These are phyloP conservation scores for Catharus ustulatus DNA, from an alignment of 2,797 vertebrate species.

Conservation along the genomic window DNA sequence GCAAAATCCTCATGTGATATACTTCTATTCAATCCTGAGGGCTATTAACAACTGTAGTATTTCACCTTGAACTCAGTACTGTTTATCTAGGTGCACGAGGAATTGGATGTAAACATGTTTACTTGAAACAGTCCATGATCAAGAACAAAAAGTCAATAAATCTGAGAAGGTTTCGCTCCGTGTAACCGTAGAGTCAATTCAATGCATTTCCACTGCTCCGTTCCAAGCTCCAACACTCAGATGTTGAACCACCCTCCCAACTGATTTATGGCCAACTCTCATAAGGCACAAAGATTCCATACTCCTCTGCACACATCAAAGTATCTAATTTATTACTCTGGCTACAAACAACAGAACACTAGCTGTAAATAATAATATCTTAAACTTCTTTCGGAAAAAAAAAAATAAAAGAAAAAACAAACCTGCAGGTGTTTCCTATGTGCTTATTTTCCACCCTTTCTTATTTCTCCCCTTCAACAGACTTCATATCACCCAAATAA, in stretches of 20 bases:
- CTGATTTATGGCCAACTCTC: constrained; percentile 40
- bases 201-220: constrained; percentile 25
- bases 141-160: constrained; percentile 71
- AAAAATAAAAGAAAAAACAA: neutral
- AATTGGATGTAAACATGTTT: constrained; percentile 65
- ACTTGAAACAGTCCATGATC: constrained; percentile 60
- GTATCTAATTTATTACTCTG: constrained; percentile 58
- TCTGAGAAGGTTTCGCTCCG: constrained; percentile 51
- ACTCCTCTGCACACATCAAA: constrained; percentile 67
- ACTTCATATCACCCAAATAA: neutral
- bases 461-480: neutral
- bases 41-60: constrained; percentile 14
- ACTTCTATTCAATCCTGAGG: constrained; percentile 29
- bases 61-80: constrained; percentile 51
- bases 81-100: constrained; percentile 60
- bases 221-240: constrained; percentile 30
- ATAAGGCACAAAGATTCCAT: constrained; percentile 61
- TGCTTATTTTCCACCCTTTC: neutral
- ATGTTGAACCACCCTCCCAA: constrained; percentile 19
- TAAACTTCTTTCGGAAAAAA: neutral
- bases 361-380: constrained; percentile 59
- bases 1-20: neutral
- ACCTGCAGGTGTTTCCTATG: constrained; percentile 23
- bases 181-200: constrained; percentile 55
- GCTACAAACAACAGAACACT: constrained; percentile 55